A percentile compares a stretch with the other conserved stretches of the same genome.
These are phyloP conservation scores for Casuarius casuarius DNA, from an alignment of 2,113 vertebrate genomes.

Conservation along the genomic window DNA sequence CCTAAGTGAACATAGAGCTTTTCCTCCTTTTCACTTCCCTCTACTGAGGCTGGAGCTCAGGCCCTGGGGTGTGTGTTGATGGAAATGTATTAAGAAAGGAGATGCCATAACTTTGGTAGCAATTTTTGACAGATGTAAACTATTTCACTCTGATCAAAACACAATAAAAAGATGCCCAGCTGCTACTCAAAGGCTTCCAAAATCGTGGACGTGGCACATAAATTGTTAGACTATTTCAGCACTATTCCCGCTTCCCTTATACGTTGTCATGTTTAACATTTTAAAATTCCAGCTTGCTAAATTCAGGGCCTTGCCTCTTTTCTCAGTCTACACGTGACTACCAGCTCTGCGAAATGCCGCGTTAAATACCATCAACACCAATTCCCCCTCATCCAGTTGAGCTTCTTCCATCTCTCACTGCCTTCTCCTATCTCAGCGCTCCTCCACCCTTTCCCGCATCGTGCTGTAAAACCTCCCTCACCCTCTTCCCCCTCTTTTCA, in stretches of 20 bases:
- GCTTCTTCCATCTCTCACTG: neutral
- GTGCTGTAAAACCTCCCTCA: fast-evolving
- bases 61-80: fast-evolving
- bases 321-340: neutral
- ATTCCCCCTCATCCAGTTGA: neutral
- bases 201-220: fast-evolving
- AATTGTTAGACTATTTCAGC: neutral
- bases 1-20: fast-evolving
- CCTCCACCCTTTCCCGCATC: neutral
- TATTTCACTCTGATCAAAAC: neutral
- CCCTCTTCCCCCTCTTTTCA: neutral
- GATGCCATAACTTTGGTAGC: fast-evolving
- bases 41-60: neutral
- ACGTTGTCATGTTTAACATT: neutral
- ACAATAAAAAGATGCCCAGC: fast-evolving
- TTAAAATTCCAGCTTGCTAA: neutral
- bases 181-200: neutral
- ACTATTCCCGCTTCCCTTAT: neutral
- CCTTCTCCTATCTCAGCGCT: neutral
- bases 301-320: neutral
- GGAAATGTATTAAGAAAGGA: neutral
- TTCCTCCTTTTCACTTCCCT: neutral
- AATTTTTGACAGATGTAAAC: neutral
- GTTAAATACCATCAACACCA: neutral
- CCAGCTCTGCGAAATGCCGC: neutral